phyloP scores from a whole-genome alignment of 2,888 invertebrate genomes.

The Alloscopus bannaensis region DNA sequence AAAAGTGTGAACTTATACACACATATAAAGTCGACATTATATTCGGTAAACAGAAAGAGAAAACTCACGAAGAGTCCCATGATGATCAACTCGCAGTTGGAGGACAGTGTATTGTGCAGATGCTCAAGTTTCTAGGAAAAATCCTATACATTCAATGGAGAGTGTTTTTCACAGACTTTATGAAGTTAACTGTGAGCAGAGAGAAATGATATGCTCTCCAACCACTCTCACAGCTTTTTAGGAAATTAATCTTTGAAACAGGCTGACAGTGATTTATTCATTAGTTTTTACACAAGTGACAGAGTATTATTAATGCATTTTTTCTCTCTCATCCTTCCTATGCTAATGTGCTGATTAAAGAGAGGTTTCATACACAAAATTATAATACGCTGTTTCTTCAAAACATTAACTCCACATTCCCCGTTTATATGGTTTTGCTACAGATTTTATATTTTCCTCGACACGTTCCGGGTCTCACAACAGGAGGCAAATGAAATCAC shows the following conservation, averaged over 20 bases:
- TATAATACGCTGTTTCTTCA: no score
- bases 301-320: conserved; percentile 54
- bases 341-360: conserved; percentile 53
- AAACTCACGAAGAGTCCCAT: conserved; percentile 48
- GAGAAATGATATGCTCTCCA: conserved; percentile 25
- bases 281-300: conserved; percentile 54
- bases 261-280: conserved; percentile 63
- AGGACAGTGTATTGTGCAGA: neutral
- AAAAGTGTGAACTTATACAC: neutral
- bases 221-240: conserved; percentile 37
- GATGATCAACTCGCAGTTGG: conserved; percentile 37
- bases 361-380: conserved; percentile 37
- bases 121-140: no score
- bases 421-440: no score
- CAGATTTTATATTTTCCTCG: no score
- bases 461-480: neutral
- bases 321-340: no score
- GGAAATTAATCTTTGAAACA: conserved; percentile 60
- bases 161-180: no score
- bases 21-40: no score
- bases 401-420: no score
- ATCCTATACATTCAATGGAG: no score
- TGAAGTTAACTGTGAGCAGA: conserved; percentile 29
- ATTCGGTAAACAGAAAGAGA: neutral
- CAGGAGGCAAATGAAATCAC: conserved; percentile 23